Base-by-base conservation (phyloP, 2,888 invertebrate genomes). In the Erynnis tages region DNA sequence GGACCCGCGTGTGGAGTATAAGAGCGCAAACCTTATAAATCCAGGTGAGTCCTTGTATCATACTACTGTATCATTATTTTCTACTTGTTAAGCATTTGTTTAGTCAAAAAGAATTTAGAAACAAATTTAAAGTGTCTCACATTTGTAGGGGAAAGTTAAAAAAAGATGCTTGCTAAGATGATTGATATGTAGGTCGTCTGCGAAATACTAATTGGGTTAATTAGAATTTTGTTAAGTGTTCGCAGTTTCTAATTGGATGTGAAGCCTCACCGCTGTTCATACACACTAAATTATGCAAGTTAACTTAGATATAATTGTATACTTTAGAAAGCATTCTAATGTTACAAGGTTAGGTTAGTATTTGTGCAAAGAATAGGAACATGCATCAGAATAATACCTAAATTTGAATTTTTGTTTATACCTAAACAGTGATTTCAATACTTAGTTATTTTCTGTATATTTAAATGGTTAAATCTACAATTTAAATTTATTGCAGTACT, bases 1-100 rank as follows among this genome's bases (percentile, higher is more conserved):
- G 54, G 92, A 93, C 82, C 91, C 94, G 56, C 90, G 93, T 72
- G 94, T 97, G 6, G 95, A 96, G 78, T 98, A 97, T 79, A 94
- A 92, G 81, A 97, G 97, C 89, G 96, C 97, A 47, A 97, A 97
- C 90, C 91, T 98, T 58, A 97, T 97, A 58, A 96, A 96, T 86
- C 85, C 93, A 87, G 93, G 97, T 97, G 91, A 90, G 88, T 79
- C 56, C n/a, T 38, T 7, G 14, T 30, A 7, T 17, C 13, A n/a
- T 3, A 17, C n/a, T 1, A 23, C 7, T n/a, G 2, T 17, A n/a
- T 27, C 16, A 17, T 30, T 17, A 13, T 6, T n/a, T 17, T 10
- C 10, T 16, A 8, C 4, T 34, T 34, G 4, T 16, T 7, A 6
- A 7, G 8, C 25, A 16, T 16, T 34, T 29, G 1, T 10, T 10